Evolutionary conservation across 2,888 invertebrate species (phyloP).

Genomic region (Teinopalpus imperialis): DNA sequence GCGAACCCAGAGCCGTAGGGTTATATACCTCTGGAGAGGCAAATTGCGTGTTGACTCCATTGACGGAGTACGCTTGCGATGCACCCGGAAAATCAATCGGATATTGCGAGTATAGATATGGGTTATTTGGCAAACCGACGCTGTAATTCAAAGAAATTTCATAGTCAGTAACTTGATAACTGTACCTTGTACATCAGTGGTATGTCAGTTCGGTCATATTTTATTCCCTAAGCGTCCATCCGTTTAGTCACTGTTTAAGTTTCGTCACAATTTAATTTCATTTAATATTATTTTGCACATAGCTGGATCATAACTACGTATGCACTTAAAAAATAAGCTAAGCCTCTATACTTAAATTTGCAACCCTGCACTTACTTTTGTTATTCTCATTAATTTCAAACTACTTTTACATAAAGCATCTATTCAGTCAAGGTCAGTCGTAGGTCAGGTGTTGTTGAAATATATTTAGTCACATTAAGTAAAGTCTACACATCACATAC

Average conservation of each 20-base stretch:
- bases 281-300: too few species aligned
- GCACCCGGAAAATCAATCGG: constrained; percentile 80
- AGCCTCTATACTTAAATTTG: too few species aligned
- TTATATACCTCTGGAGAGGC: constrained; percentile 74
- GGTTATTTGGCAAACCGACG: constrained; percentile 76
- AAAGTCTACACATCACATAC: background rate
- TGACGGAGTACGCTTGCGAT: constrained; percentile 79
- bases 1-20: constrained; percentile 64
- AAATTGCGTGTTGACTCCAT: constrained; percentile 75
- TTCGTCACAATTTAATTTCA: background rate
- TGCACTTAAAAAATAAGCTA: too few species aligned
- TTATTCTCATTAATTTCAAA: background rate
- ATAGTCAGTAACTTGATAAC: constrained; percentile 35
- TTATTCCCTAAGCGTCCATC: too few species aligned
- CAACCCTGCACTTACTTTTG: too few species aligned
- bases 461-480: too few species aligned
- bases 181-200: constrained; percentile 6
- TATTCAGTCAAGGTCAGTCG: constrained; percentile 20
- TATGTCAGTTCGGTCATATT: constrained; percentile 13
- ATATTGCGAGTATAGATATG: constrained; percentile 79
- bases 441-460: too few species aligned
- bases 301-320: too few species aligned
- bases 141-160: constrained; percentile 69
- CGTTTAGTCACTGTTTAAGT: background rate
- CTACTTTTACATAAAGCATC: background rate